Percentiles rank a stretch among this genome's conserved stretches.
These are phyloP conservation scores for Physella acuta DNA, from an alignment of 1,140 invertebrate genomes.

Conservation along the genomic window DNA sequence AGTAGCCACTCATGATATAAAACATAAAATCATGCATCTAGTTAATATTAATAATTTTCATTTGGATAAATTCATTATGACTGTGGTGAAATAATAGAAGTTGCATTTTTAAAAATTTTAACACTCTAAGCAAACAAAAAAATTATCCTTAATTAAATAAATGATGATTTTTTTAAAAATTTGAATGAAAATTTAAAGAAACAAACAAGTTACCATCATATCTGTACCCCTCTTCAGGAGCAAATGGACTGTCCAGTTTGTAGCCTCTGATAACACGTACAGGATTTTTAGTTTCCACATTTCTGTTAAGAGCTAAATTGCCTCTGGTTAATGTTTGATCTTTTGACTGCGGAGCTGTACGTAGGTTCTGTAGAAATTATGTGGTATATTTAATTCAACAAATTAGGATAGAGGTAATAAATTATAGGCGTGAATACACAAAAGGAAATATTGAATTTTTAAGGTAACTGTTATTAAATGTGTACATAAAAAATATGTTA, in stretches of 20 bases:
- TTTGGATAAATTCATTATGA: neutral
- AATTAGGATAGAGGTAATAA: too few relatives aligned
- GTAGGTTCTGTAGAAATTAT: too few relatives aligned
- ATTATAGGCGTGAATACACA: too few relatives aligned
- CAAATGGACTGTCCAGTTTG: conserved; percentile 58
- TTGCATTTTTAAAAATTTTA: neutral
- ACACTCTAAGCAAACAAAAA: neutral
- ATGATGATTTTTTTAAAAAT: neutral
- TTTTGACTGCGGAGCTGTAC: conserved; percentile 60
- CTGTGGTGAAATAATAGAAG: neutral
- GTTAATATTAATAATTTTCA: neutral
- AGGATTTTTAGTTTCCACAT: conserved; percentile 52
- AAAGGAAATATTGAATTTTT: too few relatives aligned
- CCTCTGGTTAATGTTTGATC: conserved; percentile 57
- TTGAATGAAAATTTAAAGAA: neutral
- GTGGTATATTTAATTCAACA: too few relatives aligned
- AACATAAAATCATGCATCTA: too few relatives aligned
- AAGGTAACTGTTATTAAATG: too few relatives aligned
- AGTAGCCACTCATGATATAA: too few relatives aligned
- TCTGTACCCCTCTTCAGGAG: conserved; percentile 57
- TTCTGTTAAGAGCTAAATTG: conserved; percentile 53
- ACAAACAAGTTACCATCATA: conserved; percentile 53
- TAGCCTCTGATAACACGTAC: conserved; percentile 60
- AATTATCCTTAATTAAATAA: neutral
- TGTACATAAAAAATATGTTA: conserved; percentile 20